These are phyloP conservation scores for Enteromius anoplus DNA, from an alignment of 2,797 vertebrate species.

Conservation along the genomic window DNA sequence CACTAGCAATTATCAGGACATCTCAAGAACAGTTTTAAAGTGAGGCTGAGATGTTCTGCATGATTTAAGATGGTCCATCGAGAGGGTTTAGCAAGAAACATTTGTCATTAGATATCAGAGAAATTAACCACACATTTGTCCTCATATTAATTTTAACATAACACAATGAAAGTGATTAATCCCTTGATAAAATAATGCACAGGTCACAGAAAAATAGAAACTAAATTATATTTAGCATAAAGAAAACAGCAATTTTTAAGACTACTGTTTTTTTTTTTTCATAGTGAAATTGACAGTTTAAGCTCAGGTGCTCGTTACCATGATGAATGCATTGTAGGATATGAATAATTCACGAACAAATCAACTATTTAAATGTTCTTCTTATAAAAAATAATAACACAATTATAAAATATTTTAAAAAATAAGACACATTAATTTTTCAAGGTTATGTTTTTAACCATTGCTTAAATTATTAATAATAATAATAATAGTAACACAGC, in stretches of 20 bases:
- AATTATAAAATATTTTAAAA: no score
- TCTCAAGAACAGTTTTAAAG: constrained; percentile 2
- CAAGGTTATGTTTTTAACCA: no score
- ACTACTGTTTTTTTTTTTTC: background rate
- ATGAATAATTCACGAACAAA: background rate
- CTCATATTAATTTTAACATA: background rate
- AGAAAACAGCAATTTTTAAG: background rate
- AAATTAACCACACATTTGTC: background rate
- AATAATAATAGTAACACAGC: no score
- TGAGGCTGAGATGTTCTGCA: background rate
- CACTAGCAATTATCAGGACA: constrained; percentile 12
- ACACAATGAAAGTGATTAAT: background rate
- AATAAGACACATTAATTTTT: no score
- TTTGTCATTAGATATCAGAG: constrained; percentile 9
- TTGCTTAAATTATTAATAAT: no score
- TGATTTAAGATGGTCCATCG: background rate
- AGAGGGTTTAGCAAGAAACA: background rate
- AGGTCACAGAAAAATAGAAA: background rate
- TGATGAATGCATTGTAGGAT: background rate
- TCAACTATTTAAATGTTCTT: no score
- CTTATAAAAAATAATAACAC: no score
- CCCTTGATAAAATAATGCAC: background rate
- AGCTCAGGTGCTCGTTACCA: background rate
- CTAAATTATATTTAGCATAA: background rate
- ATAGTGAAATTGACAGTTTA: background rate